Evolutionary conservation across 2,888 invertebrate genomes (phyloP), one percentile per base, ranked within the genome.

Genomic region (Plemyria rubiginata): DNA sequence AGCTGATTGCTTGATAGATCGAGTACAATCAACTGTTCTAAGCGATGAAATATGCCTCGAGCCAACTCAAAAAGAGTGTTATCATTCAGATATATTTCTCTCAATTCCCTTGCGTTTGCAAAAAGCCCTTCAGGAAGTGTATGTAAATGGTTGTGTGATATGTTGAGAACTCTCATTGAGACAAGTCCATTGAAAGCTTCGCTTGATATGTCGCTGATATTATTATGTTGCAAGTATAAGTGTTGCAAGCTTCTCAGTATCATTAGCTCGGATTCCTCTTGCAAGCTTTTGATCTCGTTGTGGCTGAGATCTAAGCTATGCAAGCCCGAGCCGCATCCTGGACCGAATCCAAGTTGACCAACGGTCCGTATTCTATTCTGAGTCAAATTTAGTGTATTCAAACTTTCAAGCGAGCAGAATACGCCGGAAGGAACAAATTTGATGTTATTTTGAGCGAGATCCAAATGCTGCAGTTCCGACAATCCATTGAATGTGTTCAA

Each of bases 1-100:
- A 98, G 93, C 81, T 96, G 96, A 89, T 98, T 98, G 74, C 95
- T 96, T 45, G 96, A 96, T 74, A 98, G 88, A 86, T 98, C 97
- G 68, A 98, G 93, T 54, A 97, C 96, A 70, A 97, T 93, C 74
- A 98, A 93, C 83, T 97, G 97, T 79, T 97, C 97, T 63, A 98
- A 92, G 0, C 96, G 95, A 72, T 97, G 96, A 86, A 98, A 96
- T 62, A 97, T 93, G 38, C 97, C 96, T 74, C 96, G 95, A 53
- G 97, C 96, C 65, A 98, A 89, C 79, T 97, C 96, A 79, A 95
- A 96, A 63, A 98, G 91, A 65, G 96, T 96, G 84, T 98, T 98
- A 87, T 97, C 96, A 78, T 97, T 96, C 70, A 97, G 87, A 81
- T 97, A 96, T 67, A 98, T 94, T 88, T 97, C 97, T 65, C 96